Percentiles rank a stretch among this genome's conserved stretches.
These are phyloP conservation scores for Panagrolaimus sp. DNA, from an alignment of 1,140 invertebrate species.

Conservation along the genomic window DNA sequence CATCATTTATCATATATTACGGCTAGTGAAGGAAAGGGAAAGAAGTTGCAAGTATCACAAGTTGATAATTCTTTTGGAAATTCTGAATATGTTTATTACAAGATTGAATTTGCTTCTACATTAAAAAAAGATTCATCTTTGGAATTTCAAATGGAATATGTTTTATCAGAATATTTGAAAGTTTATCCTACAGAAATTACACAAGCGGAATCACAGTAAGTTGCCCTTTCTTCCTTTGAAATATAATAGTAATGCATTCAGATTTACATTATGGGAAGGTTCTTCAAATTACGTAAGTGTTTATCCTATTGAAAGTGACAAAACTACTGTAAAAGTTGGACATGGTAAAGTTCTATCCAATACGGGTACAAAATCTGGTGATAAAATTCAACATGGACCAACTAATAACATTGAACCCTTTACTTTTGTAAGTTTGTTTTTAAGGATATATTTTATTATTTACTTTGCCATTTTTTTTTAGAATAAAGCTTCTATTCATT, in stretches of 20 bases:
- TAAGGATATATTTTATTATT: conserved; percentile 18
- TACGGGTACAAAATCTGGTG: conserved; percentile 43
- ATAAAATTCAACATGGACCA: conserved; percentile 50
- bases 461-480: conserved; percentile 27
- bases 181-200: conserved; percentile 48
- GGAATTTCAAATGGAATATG: conserved; percentile 41
- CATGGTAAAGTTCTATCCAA: conserved; percentile 41
- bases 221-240: conserved; percentile 20
- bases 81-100: conserved; percentile 34
- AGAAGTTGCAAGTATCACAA: conserved; percentile 27
- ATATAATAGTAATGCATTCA: conserved; percentile 30
- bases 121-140: conserved; percentile 37
- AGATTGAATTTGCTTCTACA: conserved; percentile 44
- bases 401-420: conserved; percentile 44
- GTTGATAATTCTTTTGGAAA: conserved; percentile 32
- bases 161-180: conserved; percentile 38
- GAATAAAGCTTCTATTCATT: conserved; percentile 69
- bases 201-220: conserved; percentile 53
- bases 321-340: conserved; percentile 38
- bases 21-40: conserved; percentile 36
- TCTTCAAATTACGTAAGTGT: conserved; percentile 38
- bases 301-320: conserved; percentile 47
- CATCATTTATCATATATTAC: conserved; percentile 42
- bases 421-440: conserved; percentile 27
- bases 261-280: conserved; percentile 50